phyloP scores from a whole-genome alignment of 2,797 vertebrate species.

The Pagetopsis macropterus region DNA sequence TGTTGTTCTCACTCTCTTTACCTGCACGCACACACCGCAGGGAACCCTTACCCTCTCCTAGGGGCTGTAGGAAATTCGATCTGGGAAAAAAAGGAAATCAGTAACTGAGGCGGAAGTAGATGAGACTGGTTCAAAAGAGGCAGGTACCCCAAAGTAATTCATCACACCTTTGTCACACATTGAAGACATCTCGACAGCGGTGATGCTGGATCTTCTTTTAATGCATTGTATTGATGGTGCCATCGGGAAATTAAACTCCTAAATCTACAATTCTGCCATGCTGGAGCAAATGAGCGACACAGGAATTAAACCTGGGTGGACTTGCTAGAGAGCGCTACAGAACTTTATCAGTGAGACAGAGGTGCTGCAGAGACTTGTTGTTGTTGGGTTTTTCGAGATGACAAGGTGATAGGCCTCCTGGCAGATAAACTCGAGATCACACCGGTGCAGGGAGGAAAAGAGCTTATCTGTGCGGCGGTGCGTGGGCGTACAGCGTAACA shows the following conservation, averaged over 20 bases:
- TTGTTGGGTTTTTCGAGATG: constrained; percentile 29
- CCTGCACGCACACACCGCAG: constrained; percentile 20
- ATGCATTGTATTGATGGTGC: neutral
- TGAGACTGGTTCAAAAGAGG: constrained; percentile 28
- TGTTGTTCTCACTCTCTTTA: constrained; percentile 35
- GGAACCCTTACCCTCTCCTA: constrained; percentile 7
- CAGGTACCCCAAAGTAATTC: constrained; percentile 26
- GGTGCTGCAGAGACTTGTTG: constrained; percentile 14
- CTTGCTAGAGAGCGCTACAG: neutral
- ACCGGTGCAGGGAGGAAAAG: constrained; percentile 14
- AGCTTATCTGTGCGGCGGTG: constrained; percentile 31
- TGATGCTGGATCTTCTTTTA: constrained; percentile 4
- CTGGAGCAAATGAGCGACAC: neutral
- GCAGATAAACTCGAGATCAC: constrained; percentile 49
- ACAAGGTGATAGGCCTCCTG: constrained; percentile 33
- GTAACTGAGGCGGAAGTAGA: constrained; percentile 34
- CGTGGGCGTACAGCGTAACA: constrained; percentile 26
- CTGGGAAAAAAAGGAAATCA: constrained; percentile 41
- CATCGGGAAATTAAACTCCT: constrained; percentile 9
- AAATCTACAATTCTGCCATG: neutral
- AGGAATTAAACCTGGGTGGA: constrained; percentile 3
- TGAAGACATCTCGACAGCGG: constrained; percentile 29
- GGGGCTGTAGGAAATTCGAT: constrained; percentile 43
- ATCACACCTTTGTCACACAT: constrained; percentile 27
- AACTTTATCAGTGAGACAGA: constrained; percentile 10